phyloP scores from a whole-genome alignment of 1,140 invertebrate species.

The Cotesia typhae region DNA sequence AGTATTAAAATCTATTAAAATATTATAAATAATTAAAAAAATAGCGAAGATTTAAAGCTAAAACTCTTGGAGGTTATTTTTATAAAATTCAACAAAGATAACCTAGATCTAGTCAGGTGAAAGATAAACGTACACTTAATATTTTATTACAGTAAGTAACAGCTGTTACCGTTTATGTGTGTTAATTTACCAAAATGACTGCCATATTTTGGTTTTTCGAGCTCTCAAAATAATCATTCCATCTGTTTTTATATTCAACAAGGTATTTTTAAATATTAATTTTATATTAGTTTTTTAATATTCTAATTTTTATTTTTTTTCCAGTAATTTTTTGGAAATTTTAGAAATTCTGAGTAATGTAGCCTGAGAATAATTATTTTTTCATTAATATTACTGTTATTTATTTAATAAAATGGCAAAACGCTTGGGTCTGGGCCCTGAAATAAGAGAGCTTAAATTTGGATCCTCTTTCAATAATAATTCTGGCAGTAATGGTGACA shows the following conservation, averaged over 20 bases:
- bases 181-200: constrained; percentile 10
- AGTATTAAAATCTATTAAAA: too few relatives aligned
- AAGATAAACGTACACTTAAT: too few relatives aligned
- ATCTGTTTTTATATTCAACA: background rate
- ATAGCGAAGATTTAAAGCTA: too few relatives aligned
- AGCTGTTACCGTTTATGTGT: background rate
- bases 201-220: background rate
- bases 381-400: background rate
- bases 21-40: too few relatives aligned
- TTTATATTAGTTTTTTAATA: too few relatives aligned
- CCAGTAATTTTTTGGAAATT: too few relatives aligned
- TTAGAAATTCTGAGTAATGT: background rate
- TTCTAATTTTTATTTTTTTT: too few relatives aligned
- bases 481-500: constrained; percentile 68
- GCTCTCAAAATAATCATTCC: background rate
- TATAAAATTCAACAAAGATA: too few relatives aligned
- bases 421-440: constrained; percentile 77
- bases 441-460: constrained; percentile 83
- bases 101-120: too few relatives aligned
- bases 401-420: constrained; percentile 70
- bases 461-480: constrained; percentile 76
- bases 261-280: background rate
- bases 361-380: constrained; percentile 1
- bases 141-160: too few relatives aligned
- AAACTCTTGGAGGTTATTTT: too few relatives aligned